Evolutionary conservation across 1,140 invertebrate genomes (phyloP).

Genomic region (Cyclargus thomasi): DNA sequence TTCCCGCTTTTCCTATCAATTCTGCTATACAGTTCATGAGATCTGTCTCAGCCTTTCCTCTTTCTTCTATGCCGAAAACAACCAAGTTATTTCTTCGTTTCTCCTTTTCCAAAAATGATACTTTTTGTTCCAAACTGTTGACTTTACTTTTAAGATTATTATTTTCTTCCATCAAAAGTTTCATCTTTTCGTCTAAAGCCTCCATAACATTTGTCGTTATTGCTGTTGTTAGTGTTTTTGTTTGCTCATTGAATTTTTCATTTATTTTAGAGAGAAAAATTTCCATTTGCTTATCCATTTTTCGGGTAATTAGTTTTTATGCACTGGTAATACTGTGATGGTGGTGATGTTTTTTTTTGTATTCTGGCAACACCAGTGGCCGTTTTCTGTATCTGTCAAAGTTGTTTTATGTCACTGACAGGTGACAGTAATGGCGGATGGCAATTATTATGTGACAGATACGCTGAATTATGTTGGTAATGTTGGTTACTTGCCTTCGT

Average conservation of each 20-base stretch:
- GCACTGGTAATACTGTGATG: neutral
- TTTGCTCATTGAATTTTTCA: conserved; percentile 31
- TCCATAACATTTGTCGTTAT: conserved; percentile 34
- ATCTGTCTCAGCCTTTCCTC: conserved; percentile 18
- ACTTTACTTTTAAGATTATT: too few species aligned
- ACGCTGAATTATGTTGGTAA: too few species aligned
- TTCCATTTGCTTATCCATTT: conserved; percentile 21
- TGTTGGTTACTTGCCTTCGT: too few species aligned
- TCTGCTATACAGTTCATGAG: conserved; percentile 11
- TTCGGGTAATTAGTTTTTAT: neutral
- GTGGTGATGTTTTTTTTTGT: too few species aligned
- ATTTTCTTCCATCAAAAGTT: too few species aligned
- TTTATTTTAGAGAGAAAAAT: conserved; percentile 28
- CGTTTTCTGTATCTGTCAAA: too few species aligned
- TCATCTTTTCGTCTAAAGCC: conserved; percentile 27
- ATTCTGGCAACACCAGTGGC: too few species aligned
- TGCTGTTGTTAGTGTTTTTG: conserved; percentile 25
- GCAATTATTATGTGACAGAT: too few species aligned
- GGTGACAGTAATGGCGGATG: too few species aligned
- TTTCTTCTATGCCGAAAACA: conserved; percentile 31
- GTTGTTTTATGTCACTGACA: too few species aligned
- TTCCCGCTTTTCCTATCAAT: conserved; percentile 5
- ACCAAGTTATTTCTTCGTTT: conserved; percentile 32
- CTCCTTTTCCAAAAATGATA: conserved; percentile 23
- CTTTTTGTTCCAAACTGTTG: too few species aligned